Conservation (phyloP, 2,797 vertebrate genomes). For the Chiloscyllium punctatum region DNA sequence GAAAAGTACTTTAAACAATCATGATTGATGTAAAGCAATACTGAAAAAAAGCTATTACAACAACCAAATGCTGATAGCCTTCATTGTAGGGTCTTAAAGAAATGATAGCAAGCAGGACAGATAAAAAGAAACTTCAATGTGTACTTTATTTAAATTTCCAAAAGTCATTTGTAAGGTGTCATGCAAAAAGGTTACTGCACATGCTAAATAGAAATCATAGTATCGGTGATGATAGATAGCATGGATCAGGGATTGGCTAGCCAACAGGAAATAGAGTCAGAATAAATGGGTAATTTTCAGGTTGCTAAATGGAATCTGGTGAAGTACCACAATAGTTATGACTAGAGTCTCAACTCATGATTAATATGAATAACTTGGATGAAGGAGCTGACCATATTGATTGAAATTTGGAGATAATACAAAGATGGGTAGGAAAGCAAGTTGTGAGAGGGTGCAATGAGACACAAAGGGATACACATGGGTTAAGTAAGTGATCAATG, state of each 20-base stretch:
- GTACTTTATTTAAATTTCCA: neutral
- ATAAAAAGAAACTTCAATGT: neutral
- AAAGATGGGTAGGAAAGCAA: neutral
- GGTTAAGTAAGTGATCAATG: too few relatives aligned
- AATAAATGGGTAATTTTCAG: neutral
- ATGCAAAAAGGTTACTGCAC: neutral
- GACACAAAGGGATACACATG: too few relatives aligned
- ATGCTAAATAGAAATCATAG: neutral
- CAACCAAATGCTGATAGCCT: neutral
- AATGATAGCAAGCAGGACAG: neutral
- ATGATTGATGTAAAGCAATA: neutral
- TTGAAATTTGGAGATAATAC: neutral
- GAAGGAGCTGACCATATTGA: neutral
- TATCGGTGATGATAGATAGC: too few relatives aligned
- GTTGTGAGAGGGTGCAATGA: neutral
- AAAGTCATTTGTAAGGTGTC: neutral
- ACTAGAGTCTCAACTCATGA: neutral
- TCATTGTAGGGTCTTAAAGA: neutral
- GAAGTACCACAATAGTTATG: neutral
- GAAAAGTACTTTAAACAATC: neutral
- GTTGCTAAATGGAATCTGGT: neutral
- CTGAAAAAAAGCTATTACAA: neutral
- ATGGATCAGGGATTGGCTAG: too few relatives aligned
- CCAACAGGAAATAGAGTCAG: too few relatives aligned
- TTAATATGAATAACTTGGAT: neutral